Evolutionary conservation across 2,888 invertebrate genomes (phyloP).

Genomic region (Cecidostiba fungosa): DNA sequence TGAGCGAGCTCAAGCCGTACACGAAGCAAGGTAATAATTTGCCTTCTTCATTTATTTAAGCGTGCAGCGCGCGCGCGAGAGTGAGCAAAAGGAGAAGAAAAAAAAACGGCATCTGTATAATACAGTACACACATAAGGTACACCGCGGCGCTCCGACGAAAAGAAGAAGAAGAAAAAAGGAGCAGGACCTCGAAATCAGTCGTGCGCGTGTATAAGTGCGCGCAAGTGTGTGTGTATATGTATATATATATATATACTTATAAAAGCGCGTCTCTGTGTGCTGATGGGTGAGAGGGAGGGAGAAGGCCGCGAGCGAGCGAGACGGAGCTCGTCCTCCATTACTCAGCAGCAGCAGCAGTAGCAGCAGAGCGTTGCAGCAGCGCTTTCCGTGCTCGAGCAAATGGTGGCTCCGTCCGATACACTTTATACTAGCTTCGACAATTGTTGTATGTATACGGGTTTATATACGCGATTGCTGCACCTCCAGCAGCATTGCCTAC

Average conservation of each 20-base stretch:
- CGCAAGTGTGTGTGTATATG: neutral
- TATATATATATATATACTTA: neutral
- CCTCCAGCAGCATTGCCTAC: too few relatives aligned
- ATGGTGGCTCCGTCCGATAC: conserved; percentile 17
- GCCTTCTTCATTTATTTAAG: conserved; percentile 49
- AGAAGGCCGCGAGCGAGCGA: conserved; percentile 50
- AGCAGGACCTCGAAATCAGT: conserved; percentile 8
- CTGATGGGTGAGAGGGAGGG: conserved; percentile 58
- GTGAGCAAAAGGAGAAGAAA: neutral
- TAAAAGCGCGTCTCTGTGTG: conserved; percentile 44
- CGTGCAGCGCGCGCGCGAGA: neutral
- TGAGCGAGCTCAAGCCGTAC: neutral
- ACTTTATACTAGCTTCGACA: neutral
- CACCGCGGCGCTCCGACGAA: neutral
- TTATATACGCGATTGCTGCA: too few relatives aligned
- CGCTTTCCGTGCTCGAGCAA: conserved; percentile 38
- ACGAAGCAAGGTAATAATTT: neutral
- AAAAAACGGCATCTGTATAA: neutral
- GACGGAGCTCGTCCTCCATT: conserved; percentile 76
- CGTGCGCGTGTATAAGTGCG: conserved; percentile 4
- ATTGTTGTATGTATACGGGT: too few relatives aligned
- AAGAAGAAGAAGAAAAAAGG: conserved; percentile 3
- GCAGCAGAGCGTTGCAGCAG: conserved; percentile 23
- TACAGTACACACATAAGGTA: neutral
- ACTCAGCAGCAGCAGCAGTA: conserved; percentile 73